Evolutionary conservation across 2,797 vertebrate genomes (phyloP).

Genomic region (Acipenser ruthenus): DNA sequence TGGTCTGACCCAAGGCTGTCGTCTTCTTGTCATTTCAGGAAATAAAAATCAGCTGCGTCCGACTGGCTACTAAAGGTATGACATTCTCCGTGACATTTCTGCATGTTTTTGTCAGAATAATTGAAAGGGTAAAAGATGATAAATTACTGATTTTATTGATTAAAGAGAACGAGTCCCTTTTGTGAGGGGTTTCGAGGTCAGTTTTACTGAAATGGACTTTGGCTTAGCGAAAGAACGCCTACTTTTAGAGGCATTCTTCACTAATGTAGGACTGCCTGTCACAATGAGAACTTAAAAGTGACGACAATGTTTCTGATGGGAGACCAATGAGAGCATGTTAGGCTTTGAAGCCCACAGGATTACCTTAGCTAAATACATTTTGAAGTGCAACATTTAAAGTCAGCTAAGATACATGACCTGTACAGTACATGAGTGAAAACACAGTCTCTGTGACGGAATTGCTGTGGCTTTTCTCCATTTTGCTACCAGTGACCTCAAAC

Average conservation of each 20-base stretch:
- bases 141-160: conserved; percentile 1
- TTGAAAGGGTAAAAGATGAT: conserved; percentile 1
- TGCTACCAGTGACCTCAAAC: conserved; percentile 12
- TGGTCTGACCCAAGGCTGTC: conserved; percentile 3
- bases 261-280: too few relatives aligned
- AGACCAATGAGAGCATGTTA: too few relatives aligned
- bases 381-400: too few relatives aligned
- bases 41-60: conserved; percentile 95
- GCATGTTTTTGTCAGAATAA: conserved; percentile 30
- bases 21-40: conserved; percentile 66
- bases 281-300: too few relatives aligned
- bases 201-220: conserved; percentile 1
- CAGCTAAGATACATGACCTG: too few relatives aligned
- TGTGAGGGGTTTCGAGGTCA: not conserved
- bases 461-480: conserved; percentile 6
- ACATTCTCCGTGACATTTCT: conserved; percentile 26
- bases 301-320: too few relatives aligned
- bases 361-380: too few relatives aligned
- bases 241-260: too few relatives aligned
- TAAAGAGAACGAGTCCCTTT: not conserved
- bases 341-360: too few relatives aligned
- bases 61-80: conserved; percentile 96
- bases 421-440: not conserved
- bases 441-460: not conserved
- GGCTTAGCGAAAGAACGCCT: not conserved